Evolutionary conservation across 2,888 invertebrate genomes (phyloP), one percentile per base, ranked within the genome.

Genomic region (Eurois occulta): DNA sequence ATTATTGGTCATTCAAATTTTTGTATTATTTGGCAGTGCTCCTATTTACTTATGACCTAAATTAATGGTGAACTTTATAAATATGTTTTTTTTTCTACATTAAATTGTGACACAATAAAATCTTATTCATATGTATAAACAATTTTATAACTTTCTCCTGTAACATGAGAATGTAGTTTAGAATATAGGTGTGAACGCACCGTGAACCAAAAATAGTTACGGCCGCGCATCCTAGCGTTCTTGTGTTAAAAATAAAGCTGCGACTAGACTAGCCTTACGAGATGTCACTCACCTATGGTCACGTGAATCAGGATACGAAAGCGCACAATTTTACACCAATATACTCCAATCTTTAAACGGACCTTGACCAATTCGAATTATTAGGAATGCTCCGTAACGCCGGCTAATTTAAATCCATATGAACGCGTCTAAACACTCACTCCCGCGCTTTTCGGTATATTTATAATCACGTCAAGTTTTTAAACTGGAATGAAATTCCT

Each of bases 271-370:
- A 89, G 86, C 87, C 83, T 85, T 85, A 86, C 81, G 85, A 92
- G 87, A 92, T 94, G 95, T 95, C 95, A 96, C 96, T 96, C 95
- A 96, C 96, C 96, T 91, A 91, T 87, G 90, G 89, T 89, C 91
- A 92, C 91, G 90, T 91, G 88, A 87, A 87, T 90, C 90, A 89
- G 89, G 90, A 90, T 89, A 89, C 84, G 89, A 92, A 92, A 91
- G 89, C 86, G 87, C 91, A 91, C 90, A 91, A 89, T 88, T 92
- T 88, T 90, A 89, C 92, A 93, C 93, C 90, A 92, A 93, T 93
- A 91, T 81, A 76, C 90, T 90, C 91, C 91, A 93, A 93, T 94
- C 88, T 91, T 84, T 89, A 89, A 88, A 87, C 80, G 89, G 91
- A 93, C 93, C 94, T 95, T 94, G 94, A 94, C 92, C 88, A 92